Evolutionary conservation across 1,140 invertebrate species (phyloP).

Genomic region (Tachypleus tridentatus): DNA sequence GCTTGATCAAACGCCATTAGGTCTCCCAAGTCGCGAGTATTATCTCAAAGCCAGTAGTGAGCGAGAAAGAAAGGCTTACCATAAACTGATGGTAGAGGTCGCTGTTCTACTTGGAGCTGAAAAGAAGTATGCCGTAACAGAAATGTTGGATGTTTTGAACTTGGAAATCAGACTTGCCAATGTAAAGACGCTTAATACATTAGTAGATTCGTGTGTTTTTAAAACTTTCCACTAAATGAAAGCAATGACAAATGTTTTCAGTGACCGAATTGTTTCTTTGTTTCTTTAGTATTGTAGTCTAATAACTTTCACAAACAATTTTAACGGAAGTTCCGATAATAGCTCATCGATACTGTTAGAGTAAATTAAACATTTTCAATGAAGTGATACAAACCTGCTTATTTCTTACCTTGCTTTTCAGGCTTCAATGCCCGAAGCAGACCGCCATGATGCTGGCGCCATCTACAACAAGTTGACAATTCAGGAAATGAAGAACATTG

Average conservation of each 20-base stretch:
- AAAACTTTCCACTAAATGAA: too few relatives aligned
- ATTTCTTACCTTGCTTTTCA: conserved; percentile 26
- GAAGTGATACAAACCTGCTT: too few relatives aligned
- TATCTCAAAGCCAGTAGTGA: conserved; percentile 49
- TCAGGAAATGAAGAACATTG: conserved; percentile 47
- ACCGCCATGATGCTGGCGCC: conserved; percentile 63
- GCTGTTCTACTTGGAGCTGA: conserved; percentile 51
- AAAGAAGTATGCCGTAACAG: conserved; percentile 40
- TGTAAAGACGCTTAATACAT: conserved; percentile 34
- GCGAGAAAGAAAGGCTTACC: conserved; percentile 53
- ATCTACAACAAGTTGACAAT: conserved; percentile 64
- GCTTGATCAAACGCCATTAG: conserved; percentile 74
- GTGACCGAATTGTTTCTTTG: too few relatives aligned
- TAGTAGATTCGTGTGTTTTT: background rate
- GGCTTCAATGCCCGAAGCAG: conserved; percentile 62
- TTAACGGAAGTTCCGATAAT: too few relatives aligned
- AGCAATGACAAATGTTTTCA: too few relatives aligned
- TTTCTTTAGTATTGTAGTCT: too few relatives aligned
- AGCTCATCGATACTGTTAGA: too few relatives aligned
- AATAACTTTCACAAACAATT: too few relatives aligned
- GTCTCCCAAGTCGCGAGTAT: conserved; percentile 72
- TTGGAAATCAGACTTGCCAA: conserved; percentile 69
- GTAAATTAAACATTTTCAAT: too few relatives aligned
- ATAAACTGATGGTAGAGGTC: conserved; percentile 53
- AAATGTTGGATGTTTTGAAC: conserved; percentile 58